These are phyloP conservation scores for Indicator indicator DNA, from an alignment of 2,113 vertebrate genomes.

Conservation along the genomic window DNA sequence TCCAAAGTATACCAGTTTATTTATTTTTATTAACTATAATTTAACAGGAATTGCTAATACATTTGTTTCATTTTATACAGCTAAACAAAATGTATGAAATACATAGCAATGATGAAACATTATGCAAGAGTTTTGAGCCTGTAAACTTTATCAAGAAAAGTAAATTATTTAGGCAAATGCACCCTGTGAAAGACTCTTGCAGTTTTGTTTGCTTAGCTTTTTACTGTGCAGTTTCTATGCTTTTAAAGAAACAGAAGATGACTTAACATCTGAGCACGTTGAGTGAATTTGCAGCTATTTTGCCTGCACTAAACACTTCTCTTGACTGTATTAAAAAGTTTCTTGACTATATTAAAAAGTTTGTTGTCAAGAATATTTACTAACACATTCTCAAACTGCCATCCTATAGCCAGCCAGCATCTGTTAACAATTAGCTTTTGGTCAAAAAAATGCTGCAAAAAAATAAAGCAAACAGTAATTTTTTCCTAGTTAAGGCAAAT, in stretches of 20 bases:
- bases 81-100: not conserved
- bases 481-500: slow-evolving; percentile 2
- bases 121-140: not conserved
- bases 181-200: not conserved
- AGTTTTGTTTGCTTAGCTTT: not conserved
- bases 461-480: not conserved
- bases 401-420: slow-evolving; percentile 7
- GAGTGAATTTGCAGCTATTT: slow-evolving; percentile 40
- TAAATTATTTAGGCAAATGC: not conserved
- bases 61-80: not conserved
- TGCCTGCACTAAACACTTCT: slow-evolving; percentile 17
- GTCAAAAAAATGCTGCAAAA: not conserved
- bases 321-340: slow-evolving; percentile 33
- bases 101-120: not conserved
- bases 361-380: slow-evolving; percentile 51
- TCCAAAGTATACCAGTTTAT: not conserved
- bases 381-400: not conserved
- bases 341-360: slow-evolving; percentile 29
- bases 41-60: not conserved
- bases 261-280: not conserved
- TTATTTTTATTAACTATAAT: not conserved
- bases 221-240: not conserved
- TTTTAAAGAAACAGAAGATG: slow-evolving; percentile 34
- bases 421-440: slow-evolving; percentile 28
- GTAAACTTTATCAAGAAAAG: not conserved